Percentiles rank a stretch among this genome's conserved stretches.
These are phyloP conservation scores for Hucho hucho DNA, from an alignment of 2,113 vertebrate species.

Conservation along the genomic window DNA sequence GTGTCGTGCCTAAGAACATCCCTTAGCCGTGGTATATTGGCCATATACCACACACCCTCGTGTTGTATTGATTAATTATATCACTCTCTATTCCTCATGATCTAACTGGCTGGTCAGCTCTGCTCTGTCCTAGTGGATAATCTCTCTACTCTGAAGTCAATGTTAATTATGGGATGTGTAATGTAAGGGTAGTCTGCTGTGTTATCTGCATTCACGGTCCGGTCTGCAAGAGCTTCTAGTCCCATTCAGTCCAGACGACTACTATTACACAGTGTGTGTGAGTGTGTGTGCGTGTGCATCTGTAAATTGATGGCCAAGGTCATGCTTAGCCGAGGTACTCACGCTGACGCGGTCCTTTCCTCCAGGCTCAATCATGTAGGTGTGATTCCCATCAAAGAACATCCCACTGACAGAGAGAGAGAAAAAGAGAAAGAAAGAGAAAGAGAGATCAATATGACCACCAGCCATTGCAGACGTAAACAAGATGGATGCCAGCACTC, in stretches of 20 bases:
- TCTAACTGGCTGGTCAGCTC: slow-evolving; percentile 38
- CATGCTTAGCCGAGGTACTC: slow-evolving; percentile 62
- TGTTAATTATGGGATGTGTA: slow-evolving; percentile 20
- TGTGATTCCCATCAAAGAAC: slow-evolving; percentile 97
- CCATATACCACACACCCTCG: too few species aligned
- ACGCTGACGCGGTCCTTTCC: slow-evolving; percentile 78
- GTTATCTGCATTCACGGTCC: not conserved
- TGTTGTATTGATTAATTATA: too few species aligned
- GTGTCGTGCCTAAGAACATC: too few species aligned
- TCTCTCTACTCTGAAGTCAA: not conserved
- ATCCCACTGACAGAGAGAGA: slow-evolving; percentile 82
- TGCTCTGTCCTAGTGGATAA: slow-evolving; percentile 16
- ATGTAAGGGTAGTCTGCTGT: too few species aligned
- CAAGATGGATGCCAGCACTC: not conserved
- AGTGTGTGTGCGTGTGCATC: not conserved
- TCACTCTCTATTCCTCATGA: slow-evolving; percentile 38
- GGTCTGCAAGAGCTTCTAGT: slow-evolving; percentile 14
- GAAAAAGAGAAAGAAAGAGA: not conserved
- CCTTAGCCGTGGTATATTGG: too few species aligned
- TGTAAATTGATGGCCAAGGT: not conserved
- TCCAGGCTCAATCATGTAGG: slow-evolving; percentile 95
- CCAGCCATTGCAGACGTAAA: not conserved
- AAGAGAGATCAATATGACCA: not conserved
- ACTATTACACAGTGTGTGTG: not conserved
- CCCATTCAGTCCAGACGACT: not conserved